These are phyloP conservation scores for Anthoptus insignis DNA, from an alignment of 2,888 invertebrate species.

Conservation along the genomic window DNA sequence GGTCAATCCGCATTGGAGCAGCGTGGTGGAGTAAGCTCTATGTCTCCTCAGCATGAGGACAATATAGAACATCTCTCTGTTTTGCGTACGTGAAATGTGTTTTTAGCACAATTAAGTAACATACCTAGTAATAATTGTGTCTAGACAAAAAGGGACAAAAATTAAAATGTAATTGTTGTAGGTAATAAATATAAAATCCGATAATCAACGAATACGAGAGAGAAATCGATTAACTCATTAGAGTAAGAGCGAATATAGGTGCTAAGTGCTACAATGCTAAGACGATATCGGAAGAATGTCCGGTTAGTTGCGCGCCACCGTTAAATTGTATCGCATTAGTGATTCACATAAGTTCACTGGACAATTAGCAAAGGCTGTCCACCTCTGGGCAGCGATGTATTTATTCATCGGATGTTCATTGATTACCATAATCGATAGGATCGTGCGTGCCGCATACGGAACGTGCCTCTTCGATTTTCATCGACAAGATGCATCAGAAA, in stretches of 20 bases:
- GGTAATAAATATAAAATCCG: too few relatives aligned
- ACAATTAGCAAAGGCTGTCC: conserved; percentile 87
- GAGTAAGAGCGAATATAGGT: conserved; percentile 32
- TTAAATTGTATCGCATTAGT: conserved; percentile 76
- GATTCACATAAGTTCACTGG: conserved; percentile 83
- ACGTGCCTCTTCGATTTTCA: conserved; percentile 67
- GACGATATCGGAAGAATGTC: conserved; percentile 56
- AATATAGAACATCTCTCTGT: too few relatives aligned
- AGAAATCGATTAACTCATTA: background rate
- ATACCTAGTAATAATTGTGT: too few relatives aligned
- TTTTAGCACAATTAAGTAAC: background rate
- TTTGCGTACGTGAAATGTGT: conserved; percentile 8
- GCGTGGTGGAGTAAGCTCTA: too few relatives aligned
- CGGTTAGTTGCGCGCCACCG: conserved; percentile 63
- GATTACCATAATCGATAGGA: conserved; percentile 86
- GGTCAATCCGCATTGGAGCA: too few relatives aligned
- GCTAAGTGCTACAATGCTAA: background rate
- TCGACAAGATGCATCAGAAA: conserved; percentile 69
- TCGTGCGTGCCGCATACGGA: conserved; percentile 82
- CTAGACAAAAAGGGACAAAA: too few relatives aligned
- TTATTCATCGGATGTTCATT: conserved; percentile 85
- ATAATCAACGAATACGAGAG: background rate
- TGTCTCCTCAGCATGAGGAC: too few relatives aligned
- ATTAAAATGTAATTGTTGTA: background rate
- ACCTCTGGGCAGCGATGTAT: conserved; percentile 82